Percentiles rank a stretch among this genome's conserved stretches.
Conservation (phyloP, 2,113 vertebrate genomes). For the Scopus umbretta region DNA sequence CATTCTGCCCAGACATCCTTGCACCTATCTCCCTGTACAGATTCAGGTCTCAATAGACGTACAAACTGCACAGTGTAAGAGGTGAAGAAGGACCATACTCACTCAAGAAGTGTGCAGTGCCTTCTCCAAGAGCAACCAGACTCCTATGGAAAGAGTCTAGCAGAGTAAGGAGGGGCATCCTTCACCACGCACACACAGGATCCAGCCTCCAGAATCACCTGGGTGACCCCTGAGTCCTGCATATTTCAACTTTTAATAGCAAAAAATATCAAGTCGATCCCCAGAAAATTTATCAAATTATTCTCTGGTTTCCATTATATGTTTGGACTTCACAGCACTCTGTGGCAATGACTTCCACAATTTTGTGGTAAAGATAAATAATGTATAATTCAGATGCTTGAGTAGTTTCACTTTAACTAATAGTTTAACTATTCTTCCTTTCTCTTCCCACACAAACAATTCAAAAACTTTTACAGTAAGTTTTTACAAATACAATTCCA, state of each 20-base stretch:
- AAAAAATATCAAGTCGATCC: not conserved
- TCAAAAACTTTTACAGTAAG: not conserved
- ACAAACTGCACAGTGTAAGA: not conserved
- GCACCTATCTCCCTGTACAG: not conserved
- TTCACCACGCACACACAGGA: not conserved
- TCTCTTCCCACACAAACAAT: not conserved
- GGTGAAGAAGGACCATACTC: not conserved
- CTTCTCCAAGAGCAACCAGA: not conserved
- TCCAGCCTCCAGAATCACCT: not conserved
- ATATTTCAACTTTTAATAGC: not conserved
- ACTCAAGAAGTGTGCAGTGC: accelerated
- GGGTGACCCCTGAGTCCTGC: not conserved
- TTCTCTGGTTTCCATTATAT: not conserved
- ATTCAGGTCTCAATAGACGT: not conserved
- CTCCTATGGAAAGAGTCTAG: not conserved
- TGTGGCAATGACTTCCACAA: not conserved
- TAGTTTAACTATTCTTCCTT: slow-evolving; percentile 1
- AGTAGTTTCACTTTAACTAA: not conserved
- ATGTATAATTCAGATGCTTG: not conserved
- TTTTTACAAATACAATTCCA: not conserved
- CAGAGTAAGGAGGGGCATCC: not conserved
- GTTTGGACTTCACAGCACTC: not conserved
- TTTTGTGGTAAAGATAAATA: not conserved
- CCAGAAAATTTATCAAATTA: not conserved
- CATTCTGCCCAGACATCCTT: accelerated